Conservation (phyloP, 2,888 invertebrate genomes). For the Orchesellides sinensis region DNA sequence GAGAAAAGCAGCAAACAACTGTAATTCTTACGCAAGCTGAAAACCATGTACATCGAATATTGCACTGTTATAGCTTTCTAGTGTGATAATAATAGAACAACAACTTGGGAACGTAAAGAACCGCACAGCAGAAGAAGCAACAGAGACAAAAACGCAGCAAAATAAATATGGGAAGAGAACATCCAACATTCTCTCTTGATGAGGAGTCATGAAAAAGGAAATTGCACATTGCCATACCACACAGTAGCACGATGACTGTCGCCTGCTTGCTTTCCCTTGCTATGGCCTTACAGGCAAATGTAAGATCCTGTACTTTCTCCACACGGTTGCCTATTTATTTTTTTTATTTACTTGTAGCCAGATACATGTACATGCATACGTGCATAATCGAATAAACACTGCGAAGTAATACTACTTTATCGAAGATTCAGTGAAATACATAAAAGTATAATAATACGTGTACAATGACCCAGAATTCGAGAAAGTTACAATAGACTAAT, state of each 20-base stretch:
- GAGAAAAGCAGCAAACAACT: too few species aligned
- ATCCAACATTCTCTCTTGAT: slow-evolving; percentile 4
- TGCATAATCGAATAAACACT: not conserved
- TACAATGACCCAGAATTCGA: too few species aligned
- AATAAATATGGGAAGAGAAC: not conserved
- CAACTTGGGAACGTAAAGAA: not conserved
- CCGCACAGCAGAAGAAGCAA: not conserved
- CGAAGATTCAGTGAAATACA: too few species aligned
- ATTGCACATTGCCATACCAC: slow-evolving; percentile 11
- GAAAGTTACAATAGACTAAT: too few species aligned
- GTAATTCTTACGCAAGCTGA: not conserved
- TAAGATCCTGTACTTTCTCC: not conserved
- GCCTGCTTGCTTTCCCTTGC: not conserved
- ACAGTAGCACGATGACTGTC: not conserved
- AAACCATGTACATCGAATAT: not conserved
- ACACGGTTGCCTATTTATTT: too few species aligned
- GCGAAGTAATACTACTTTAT: not conserved
- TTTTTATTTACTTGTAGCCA: not conserved
- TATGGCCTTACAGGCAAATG: too few species aligned
- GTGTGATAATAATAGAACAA: not conserved
- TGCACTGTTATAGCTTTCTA: not conserved
- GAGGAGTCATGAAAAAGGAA: slow-evolving; percentile 22
- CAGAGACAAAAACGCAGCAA: not conserved
- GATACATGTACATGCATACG: not conserved
- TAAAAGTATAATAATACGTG: too few species aligned